Evolutionary conservation across 1,140 invertebrate genomes (phyloP), one percentile per base, ranked within the genome.

Genomic region (Orchesella cincta): DNA sequence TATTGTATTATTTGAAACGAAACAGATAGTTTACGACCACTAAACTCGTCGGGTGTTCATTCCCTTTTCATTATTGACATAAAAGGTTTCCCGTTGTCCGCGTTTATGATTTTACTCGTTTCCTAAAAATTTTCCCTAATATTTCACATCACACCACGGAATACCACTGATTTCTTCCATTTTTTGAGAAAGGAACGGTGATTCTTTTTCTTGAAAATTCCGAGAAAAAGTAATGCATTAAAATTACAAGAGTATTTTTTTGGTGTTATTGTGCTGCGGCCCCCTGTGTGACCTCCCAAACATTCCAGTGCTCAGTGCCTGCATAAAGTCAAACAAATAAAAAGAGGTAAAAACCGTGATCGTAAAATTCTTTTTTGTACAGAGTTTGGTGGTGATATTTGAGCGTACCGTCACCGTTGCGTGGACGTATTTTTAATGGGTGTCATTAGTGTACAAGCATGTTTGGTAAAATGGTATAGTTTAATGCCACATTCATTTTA

Each of bases 21-120:
- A 46, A 67, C 5, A 67, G 23, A 67, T 29, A 5, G 3, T 67
- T 67, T 33, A 67, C n/a, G 62, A 29, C 62, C 8, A 29, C 28
- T 67, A 67, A 67, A 67, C 26, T 67, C 62, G 12, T 67, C 62
- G 62, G 62, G 62, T 67, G 62, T 67, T 67, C 62, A 33, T 67
- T 23, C 62, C 29, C 62, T 67, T 67, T 67, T 67, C 23, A 31
- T 67, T 67, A 67, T 67, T 67, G 62, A 67, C 62, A 67, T 29
- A 29, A 31, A 33, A 67, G 33, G 31, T 26, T 67, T 67, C 29
- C 62, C 26, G 54, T 31, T 31, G 62, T 14, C n/a, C 8, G 54
- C 62, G n/a, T 67, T 67, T 46, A 46, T 20, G 39, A 46, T 46
- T 2, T 67, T n/a, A 29, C 12, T 23, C 54, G 54, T 57, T 57